These are phyloP conservation scores for Arbacia lixula DNA, from an alignment of 53 echinoderm and acorn worm species.

Conservation along the genomic window DNA sequence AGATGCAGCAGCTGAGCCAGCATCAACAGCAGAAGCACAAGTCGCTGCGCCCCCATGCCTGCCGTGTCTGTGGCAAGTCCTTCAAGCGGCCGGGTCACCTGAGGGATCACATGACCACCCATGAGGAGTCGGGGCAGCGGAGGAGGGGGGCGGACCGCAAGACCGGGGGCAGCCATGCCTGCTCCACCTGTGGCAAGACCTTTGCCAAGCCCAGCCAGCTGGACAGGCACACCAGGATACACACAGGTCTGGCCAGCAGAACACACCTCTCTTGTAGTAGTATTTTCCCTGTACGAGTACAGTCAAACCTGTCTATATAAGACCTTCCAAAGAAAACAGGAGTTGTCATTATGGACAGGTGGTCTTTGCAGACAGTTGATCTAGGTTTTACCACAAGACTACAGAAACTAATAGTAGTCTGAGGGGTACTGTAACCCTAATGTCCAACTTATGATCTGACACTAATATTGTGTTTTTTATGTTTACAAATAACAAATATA, in stretches of 20 bases:
- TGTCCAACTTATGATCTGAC: no score
- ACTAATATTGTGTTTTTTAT: no score
- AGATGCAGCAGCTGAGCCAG: constrained; percentile 80
- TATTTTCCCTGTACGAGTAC: no score
- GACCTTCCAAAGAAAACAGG: no score
- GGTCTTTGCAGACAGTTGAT: no score
- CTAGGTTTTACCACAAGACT: no score
- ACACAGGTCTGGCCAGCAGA: constrained; percentile 96
- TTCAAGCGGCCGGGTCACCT: constrained; percentile 95
- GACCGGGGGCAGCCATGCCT: constrained; percentile 16
- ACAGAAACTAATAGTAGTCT: no score
- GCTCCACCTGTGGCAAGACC: constrained; percentile 69
- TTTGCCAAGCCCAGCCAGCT: constrained; percentile 93
- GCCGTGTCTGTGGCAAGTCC: constrained; percentile 85
- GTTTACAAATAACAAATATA: no score
- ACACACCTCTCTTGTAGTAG: no score
- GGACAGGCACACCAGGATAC: constrained; percentile 83
- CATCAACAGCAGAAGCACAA: constrained; percentile 86
- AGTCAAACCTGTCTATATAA: no score
- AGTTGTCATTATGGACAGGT: no score
- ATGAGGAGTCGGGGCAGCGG: constrained; percentile 38
- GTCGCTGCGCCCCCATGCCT: constrained; percentile 75
- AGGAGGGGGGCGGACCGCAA: constrained; percentile 36
- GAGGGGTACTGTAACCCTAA: no score
- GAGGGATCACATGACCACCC: constrained; percentile 91